Percentiles rank a stretch among this genome's conserved stretches.
Evolutionary conservation across 2,888 invertebrate genomes (phyloP).

Genomic region (Eurytoma adleriae): DNA sequence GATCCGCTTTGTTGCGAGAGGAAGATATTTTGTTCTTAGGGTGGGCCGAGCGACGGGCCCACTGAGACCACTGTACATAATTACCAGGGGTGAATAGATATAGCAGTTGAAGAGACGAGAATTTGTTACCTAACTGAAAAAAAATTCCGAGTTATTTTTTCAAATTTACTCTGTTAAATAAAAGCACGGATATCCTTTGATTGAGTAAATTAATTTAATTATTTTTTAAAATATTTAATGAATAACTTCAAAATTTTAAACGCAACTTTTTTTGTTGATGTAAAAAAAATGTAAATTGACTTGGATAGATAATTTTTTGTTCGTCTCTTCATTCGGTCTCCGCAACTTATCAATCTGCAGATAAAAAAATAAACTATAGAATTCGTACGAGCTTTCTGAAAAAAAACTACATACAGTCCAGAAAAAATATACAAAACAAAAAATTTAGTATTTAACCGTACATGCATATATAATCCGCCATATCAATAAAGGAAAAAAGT

Average conservation of each 20-base stretch:
- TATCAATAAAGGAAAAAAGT: conserved; percentile 44
- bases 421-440: conserved; percentile 1
- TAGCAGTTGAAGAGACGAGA: too few species aligned
- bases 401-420: conserved; percentile 18
- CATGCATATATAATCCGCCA: conserved; percentile 33
- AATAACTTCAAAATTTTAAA: too few species aligned
- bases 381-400: conserved; percentile 47
- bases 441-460: conserved; percentile 27
- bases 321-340: conserved; percentile 1
- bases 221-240: too few species aligned
- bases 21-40: background rate
- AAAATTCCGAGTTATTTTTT: too few species aligned
- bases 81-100: too few species aligned
- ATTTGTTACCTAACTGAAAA: too few species aligned
- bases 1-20: background rate
- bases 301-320: background rate
- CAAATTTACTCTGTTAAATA: too few species aligned
- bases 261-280: too few species aligned
- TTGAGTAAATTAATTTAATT: too few species aligned
- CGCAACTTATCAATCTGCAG: conserved; percentile 5
- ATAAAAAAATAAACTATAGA: conserved; percentile 25
- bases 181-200: too few species aligned
- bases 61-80: too few species aligned
- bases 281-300: too few species aligned
- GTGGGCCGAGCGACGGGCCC: background rate